phyloP scores from a whole-genome alignment of 2,888 invertebrate genomes.

The Orgyia antiqua region DNA sequence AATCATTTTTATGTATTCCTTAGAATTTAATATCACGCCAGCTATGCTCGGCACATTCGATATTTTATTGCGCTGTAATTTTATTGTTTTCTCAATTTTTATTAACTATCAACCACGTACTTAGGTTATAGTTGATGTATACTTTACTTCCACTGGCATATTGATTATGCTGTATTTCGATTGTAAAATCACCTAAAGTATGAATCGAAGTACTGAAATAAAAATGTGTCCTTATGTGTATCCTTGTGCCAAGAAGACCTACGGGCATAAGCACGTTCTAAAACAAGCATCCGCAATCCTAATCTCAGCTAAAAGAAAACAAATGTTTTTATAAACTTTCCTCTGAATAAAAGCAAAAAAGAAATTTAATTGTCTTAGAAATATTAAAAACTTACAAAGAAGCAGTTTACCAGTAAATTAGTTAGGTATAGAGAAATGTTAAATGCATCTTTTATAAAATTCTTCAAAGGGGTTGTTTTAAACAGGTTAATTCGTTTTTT shows the following conservation, averaged over 20 bases:
- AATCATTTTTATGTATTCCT: slow-evolving; percentile 78
- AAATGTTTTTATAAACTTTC: no score
- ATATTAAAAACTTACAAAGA: no score
- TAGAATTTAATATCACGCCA: slow-evolving; percentile 77
- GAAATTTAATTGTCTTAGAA: slow-evolving; percentile 23
- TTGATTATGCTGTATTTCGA: neutral
- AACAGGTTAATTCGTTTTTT: slow-evolving; percentile 60
- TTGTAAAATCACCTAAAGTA: no score
- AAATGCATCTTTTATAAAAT: slow-evolving; percentile 47
- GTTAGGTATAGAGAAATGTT: slow-evolving; percentile 43
- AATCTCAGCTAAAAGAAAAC: no score
- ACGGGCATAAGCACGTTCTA: no score
- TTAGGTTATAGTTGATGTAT: slow-evolving; percentile 52
- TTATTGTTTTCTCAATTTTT: slow-evolving; percentile 78
- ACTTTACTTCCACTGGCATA: slow-evolving; percentile 23
- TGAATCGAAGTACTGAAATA: no score
- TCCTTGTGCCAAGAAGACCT: no score
- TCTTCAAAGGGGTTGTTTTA: slow-evolving; percentile 58
- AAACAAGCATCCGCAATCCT: no score
- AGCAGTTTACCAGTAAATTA: no score
- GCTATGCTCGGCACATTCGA: slow-evolving; percentile 72
- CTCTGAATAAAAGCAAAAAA: neutral
- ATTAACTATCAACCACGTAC: slow-evolving; percentile 75
- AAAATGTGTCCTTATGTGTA: no score
- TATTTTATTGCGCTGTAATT: slow-evolving; percentile 76